These are phyloP conservation scores for Epiblema foenella DNA, from an alignment of 2,888 invertebrate species.

Conservation along the genomic window DNA sequence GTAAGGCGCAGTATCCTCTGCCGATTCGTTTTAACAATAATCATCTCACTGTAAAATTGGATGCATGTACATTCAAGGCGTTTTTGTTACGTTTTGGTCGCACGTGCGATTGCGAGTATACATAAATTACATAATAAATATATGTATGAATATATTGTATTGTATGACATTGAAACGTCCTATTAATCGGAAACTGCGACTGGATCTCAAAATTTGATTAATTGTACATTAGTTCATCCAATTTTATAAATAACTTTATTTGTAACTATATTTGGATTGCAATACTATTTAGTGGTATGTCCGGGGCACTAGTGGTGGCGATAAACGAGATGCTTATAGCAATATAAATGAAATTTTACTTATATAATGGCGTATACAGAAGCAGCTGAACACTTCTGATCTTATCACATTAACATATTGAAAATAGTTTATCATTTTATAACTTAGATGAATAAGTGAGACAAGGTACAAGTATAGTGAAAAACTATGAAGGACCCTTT, in stretches of 20 bases:
- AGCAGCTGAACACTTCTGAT: neutral
- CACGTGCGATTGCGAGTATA: neutral
- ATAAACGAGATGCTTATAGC: neutral
- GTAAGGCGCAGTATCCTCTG: neutral
- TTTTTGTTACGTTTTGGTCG: conserved; percentile 1
- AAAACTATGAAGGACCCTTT: no score
- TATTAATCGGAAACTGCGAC: conserved; percentile 4
- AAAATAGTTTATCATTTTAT: neutral
- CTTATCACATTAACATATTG: neutral
- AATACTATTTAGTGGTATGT: neutral
- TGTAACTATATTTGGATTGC: neutral
- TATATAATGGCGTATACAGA: neutral
- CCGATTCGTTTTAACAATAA: neutral
- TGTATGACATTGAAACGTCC: neutral
- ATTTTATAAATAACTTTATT: conserved; percentile 9
- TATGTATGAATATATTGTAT: no score
- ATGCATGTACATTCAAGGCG: conserved; percentile 6
- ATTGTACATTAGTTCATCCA: conserved; percentile 11
- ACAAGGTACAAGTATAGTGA: neutral
- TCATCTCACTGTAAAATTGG: conserved; percentile 6
- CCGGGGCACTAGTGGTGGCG: neutral
- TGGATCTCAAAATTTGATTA: conserved; percentile 34
- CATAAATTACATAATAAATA: neutral
- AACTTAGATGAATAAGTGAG: neutral
- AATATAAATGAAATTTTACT: neutral